Evolutionary conservation across 1,140 invertebrate species (phyloP).

Genomic region (Brachionus angularis): DNA sequence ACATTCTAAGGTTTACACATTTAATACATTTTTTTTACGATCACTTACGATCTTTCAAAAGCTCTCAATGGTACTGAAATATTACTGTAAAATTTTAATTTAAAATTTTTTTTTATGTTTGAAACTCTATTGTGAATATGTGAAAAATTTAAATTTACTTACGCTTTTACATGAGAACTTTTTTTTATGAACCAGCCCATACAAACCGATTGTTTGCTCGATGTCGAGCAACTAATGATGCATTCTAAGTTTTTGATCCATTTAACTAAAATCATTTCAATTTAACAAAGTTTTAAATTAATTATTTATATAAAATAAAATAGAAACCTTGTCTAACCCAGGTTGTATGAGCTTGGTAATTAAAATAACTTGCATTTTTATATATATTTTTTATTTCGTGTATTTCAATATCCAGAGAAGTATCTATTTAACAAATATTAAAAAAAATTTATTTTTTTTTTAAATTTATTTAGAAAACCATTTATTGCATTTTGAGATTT

Average conservation of each 20-base stretch:
- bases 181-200: conserved; percentile 58
- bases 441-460: background rate
- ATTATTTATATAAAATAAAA: too few species aligned
- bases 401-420: conserved; percentile 52
- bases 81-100: too few species aligned
- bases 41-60: conserved; percentile 33
- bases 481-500: conserved; percentile 1
- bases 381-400: conserved; percentile 50
- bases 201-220: conserved; percentile 51
- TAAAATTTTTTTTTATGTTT: too few species aligned
- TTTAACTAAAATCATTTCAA: too few species aligned
- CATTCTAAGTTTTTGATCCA: conserved; percentile 55
- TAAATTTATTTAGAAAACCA: conserved; percentile 5
- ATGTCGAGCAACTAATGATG: conserved; percentile 56
- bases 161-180: conserved; percentile 31
- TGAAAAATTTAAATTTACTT: conserved; percentile 1
- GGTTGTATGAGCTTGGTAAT: conserved; percentile 52
- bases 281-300: too few species aligned
- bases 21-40: too few species aligned
- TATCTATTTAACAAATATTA: conserved; percentile 47
- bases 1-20: too few species aligned
- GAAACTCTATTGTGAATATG: too few species aligned
- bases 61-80: conserved; percentile 32
- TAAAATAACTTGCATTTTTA: conserved; percentile 52
- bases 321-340: conserved; percentile 58